Percentiles rank a stretch among this genome's conserved stretches.
These are phyloP conservation scores for Agrochola circellaris DNA, from an alignment of 2,888 invertebrate genomes.

Conservation along the genomic window DNA sequence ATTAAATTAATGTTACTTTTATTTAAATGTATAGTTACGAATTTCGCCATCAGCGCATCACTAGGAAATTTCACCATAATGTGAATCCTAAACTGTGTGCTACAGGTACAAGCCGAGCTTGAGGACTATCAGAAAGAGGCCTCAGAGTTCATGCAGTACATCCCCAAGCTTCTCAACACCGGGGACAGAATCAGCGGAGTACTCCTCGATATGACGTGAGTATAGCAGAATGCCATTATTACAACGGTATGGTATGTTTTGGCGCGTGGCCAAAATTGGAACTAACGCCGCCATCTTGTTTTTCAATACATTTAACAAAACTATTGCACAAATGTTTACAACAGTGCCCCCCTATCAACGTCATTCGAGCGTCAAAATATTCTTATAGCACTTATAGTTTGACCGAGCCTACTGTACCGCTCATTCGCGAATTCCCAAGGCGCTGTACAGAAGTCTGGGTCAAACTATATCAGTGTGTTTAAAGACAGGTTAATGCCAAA, in stretches of 20 bases:
- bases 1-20: too few relatives aligned
- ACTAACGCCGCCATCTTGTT: background rate
- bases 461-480: background rate
- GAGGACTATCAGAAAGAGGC: constrained; percentile 70
- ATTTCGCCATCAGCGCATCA: background rate
- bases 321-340: too few relatives aligned
- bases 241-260: too few relatives aligned
- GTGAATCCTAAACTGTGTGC: background rate
- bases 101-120: constrained; percentile 77
- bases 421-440: too few relatives aligned
- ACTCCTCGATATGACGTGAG: constrained; percentile 80
- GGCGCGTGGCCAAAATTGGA: background rate
- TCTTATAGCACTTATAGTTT: too few relatives aligned
- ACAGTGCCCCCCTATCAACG: too few relatives aligned
- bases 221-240: background rate
- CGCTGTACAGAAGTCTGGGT: too few relatives aligned
- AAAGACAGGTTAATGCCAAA: background rate
- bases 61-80: background rate
- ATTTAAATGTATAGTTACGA: background rate
- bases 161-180: constrained; percentile 74
- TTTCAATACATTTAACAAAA: too few relatives aligned
- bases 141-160: constrained; percentile 76
- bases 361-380: too few relatives aligned
- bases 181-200: constrained; percentile 80
- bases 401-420: too few relatives aligned